Conservation (phyloP, 2,113 vertebrate genomes). For the Micronycteris hirsuta region DNA sequence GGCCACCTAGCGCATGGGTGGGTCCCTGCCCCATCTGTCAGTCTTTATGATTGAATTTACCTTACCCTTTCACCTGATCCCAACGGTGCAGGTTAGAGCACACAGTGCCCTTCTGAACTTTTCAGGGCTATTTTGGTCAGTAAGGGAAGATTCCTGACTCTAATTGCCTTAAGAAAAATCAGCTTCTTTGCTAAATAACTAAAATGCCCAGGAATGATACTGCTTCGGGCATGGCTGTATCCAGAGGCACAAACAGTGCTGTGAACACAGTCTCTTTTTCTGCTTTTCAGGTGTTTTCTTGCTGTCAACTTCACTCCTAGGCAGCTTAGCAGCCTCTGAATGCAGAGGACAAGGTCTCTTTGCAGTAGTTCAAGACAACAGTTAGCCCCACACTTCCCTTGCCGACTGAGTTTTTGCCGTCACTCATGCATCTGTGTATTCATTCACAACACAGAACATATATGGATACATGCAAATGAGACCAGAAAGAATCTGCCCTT, state of each 20-base stretch:
- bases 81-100: not conserved
- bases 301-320: not conserved
- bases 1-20: too few species aligned
- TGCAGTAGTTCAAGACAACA: not conserved
- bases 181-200: not conserved
- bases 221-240: not conserved
- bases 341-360: not conserved
- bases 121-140: not conserved
- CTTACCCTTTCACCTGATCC: not conserved
- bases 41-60: not conserved
- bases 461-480: fast-evolving
- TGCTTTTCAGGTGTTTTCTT: not conserved
- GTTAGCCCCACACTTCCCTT: not conserved
- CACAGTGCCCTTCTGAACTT: not conserved
- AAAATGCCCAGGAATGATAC: not conserved
- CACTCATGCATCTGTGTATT: not conserved
- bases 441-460: not conserved
- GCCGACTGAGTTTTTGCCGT: not conserved
- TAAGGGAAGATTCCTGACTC: not conserved
- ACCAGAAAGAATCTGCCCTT: too few species aligned
- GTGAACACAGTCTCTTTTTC: not conserved
- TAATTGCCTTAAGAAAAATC: not conserved
- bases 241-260: not conserved
- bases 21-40: not conserved
- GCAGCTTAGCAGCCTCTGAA: too few species aligned